Percentiles rank a stretch among this genome's conserved stretches.
Evolutionary conservation across 2,113 vertebrate species (phyloP).

Genomic region (Nanger granti): DNA sequence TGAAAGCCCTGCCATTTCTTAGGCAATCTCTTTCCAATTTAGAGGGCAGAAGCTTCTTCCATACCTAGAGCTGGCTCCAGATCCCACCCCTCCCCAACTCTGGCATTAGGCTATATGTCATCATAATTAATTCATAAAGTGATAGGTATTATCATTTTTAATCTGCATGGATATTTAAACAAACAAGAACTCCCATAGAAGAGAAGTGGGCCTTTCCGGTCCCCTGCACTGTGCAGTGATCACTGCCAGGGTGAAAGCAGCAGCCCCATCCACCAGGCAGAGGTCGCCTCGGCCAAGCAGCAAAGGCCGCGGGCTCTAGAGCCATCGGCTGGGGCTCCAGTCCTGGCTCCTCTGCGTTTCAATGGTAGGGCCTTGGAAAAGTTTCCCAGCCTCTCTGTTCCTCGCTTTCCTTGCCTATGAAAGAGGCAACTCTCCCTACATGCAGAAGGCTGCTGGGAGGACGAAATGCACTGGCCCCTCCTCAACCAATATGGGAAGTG

Average conservation of each 20-base stretch:
- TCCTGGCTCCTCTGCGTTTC: background rate
- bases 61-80: background rate
- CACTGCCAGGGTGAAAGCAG: background rate
- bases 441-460: background rate
- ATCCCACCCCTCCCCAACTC: background rate
- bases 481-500: background rate
- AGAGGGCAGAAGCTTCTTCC: background rate
- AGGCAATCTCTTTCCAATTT: background rate
- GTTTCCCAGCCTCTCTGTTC: background rate
- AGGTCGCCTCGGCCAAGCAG: accelerated
- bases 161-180: background rate
- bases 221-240: too few relatives aligned
- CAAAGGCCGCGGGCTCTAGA: background rate
- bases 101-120: too few relatives aligned
- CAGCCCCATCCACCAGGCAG: accelerated
- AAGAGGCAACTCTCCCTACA: background rate
- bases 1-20: background rate
- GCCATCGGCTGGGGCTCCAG: background rate
- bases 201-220: background rate
- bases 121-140: background rate
- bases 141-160: background rate
- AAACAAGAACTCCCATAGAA: background rate
- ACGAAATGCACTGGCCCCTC: background rate
- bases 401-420: background rate
- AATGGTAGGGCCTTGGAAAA: background rate